These are phyloP conservation scores for Paramormyrops kingsleyae DNA, from an alignment of 2,113 vertebrate species.

Conservation along the genomic window DNA sequence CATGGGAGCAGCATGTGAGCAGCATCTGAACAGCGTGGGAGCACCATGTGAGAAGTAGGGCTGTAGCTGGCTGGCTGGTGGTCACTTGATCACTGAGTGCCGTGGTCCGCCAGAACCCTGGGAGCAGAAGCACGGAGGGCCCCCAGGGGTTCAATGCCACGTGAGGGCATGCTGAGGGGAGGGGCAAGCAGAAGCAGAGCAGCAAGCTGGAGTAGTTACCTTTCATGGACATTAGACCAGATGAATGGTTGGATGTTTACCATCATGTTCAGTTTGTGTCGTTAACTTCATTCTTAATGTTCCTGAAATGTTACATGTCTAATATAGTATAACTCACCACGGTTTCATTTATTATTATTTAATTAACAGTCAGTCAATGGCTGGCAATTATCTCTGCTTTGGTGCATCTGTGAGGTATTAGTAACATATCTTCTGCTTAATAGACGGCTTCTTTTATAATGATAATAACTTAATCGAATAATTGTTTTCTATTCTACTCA, in stretches of 20 bases:
- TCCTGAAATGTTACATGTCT: not conserved
- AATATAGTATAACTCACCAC: not conserved
- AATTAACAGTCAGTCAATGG: not conserved
- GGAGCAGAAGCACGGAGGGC: not conserved
- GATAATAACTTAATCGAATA: not conserved
- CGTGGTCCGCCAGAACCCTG: not conserved
- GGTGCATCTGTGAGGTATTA: not conserved
- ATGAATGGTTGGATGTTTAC: not conserved
- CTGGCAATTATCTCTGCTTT: not conserved
- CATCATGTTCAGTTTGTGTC: not conserved
- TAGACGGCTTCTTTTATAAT: not conserved
- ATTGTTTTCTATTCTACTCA: not conserved
- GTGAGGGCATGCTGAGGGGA: constrained; percentile 15
- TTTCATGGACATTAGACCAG: not conserved
- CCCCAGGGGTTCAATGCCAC: constrained; percentile 30
- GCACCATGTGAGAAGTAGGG: not conserved
- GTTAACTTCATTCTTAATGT: not conserved
- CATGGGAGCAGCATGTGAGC: not conserved
- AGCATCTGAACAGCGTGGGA: constrained; percentile 9
- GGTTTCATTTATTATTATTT: not conserved
- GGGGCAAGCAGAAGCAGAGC: not conserved
- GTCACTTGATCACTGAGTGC: constrained; percentile 30
- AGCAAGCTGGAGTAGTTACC: not conserved
- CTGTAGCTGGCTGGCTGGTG: constrained; percentile 1
- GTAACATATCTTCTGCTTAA: not conserved